Percentiles rank a stretch among this genome's conserved stretches.
phyloP scores from a whole-genome alignment of 2,888 invertebrate species.

The Papilio gigon region DNA sequence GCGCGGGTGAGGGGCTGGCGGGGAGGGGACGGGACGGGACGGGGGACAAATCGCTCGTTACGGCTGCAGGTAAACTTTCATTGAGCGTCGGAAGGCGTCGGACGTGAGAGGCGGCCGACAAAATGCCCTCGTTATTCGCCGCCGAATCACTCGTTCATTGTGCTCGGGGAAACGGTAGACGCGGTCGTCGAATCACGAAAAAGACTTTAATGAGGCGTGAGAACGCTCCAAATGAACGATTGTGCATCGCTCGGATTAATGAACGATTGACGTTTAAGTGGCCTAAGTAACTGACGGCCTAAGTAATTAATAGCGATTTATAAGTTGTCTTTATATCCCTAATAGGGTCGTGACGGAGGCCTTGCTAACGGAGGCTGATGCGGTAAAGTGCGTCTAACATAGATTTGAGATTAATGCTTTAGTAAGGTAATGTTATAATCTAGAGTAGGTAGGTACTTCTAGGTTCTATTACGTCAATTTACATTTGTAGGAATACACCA shows the following conservation, averaged over 20 bases:
- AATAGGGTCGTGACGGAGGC: no score
- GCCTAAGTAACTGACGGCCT: constrained; percentile 67
- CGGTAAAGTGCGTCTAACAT: no score
- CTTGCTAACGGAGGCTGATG: no score
- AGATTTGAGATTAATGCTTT: background rate
- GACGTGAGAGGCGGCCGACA: constrained; percentile 82
- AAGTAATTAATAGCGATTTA: constrained; percentile 19
- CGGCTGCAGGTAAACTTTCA: constrained; percentile 83
- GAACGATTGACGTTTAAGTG: constrained; percentile 76
- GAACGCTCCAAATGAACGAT: constrained; percentile 80
- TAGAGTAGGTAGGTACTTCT: no score
- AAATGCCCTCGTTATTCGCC: constrained; percentile 83
- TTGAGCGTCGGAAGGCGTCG: constrained; percentile 83
- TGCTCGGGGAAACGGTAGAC: constrained; percentile 82
- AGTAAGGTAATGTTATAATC: background rate
- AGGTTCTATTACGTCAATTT: background rate
- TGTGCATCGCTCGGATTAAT: constrained; percentile 74
- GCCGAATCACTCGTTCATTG: constrained; percentile 83
- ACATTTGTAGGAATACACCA: no score
- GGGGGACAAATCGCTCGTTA: constrained; percentile 83
- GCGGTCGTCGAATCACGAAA: constrained; percentile 80
- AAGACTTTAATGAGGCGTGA: constrained; percentile 83
- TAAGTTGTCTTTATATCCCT: background rate
- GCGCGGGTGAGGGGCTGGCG: constrained; percentile 69
- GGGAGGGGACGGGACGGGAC: constrained; percentile 71